Conservation (phyloP, 2,888 invertebrate genomes). For the Monoplex corrugatus region DNA sequence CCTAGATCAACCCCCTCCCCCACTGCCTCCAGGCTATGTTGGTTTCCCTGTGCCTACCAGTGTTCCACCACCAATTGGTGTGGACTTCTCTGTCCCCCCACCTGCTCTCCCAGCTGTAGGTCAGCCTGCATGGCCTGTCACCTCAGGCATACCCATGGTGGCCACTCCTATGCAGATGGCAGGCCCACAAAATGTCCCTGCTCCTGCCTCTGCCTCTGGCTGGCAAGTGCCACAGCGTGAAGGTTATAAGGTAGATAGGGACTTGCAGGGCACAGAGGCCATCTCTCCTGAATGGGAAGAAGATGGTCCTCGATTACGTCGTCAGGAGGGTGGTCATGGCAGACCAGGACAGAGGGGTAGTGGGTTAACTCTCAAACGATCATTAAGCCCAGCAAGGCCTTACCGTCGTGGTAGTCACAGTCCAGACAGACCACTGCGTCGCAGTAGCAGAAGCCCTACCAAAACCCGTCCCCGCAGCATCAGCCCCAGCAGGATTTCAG, state of each 20-base stretch:
- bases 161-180: not conserved
- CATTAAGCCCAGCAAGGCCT: not conserved
- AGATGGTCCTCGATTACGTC: not conserved
- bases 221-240: not conserved
- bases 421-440: not conserved
- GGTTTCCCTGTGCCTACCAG: conserved; percentile 23
- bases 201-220: too few relatives aligned
- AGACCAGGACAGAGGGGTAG: not conserved
- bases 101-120: not conserved
- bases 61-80: not conserved
- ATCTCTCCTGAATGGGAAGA: conserved; percentile 48
- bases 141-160: not conserved
- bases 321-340: not conserved
- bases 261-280: conserved; percentile 39
- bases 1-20: not conserved
- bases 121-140: not conserved
- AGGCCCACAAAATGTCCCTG: not conserved
- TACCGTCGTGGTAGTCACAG: not conserved
- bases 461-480: conserved; percentile 31
- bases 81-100: not conserved
- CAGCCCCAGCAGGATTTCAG: conserved; percentile 14
- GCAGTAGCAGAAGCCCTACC: conserved; percentile 22
- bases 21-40: not conserved
- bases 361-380: not conserved
- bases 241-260: not conserved